phyloP scores from a whole-genome alignment of 2,113 vertebrate species.

The Coturnix japonica region DNA sequence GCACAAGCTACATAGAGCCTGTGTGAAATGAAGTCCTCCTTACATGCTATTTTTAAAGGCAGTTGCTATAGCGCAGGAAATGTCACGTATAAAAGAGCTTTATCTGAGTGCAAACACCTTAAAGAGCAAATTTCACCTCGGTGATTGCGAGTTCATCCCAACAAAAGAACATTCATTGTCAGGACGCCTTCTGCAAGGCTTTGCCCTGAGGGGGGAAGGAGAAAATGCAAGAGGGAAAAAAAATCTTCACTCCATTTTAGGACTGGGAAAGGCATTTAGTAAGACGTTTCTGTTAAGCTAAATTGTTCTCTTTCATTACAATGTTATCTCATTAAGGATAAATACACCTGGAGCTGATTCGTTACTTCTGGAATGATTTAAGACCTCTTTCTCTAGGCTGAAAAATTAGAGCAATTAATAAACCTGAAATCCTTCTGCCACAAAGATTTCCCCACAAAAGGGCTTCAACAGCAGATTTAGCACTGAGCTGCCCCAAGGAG shows the following conservation, averaged over 20 bases:
- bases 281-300: background rate
- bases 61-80: constrained; percentile 10
- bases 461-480: background rate
- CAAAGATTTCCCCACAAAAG: background rate
- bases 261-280: background rate
- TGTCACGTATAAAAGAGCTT: constrained; percentile 19
- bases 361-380: background rate
- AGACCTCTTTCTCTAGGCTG: background rate
- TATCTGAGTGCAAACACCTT: constrained; percentile 33
- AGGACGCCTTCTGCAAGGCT: background rate
- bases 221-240: background rate
- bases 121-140: background rate
- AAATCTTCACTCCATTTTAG: background rate
- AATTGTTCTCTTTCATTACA: background rate
- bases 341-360: background rate
- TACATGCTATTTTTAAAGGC: background rate
- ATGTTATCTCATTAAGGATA: background rate
- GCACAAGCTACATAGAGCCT: background rate
- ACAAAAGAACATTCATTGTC: constrained; percentile 21
- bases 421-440: background rate
- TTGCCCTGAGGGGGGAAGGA: background rate
- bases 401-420: constrained; percentile 27
- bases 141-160: background rate
- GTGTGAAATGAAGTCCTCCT: background rate
- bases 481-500: background rate